Base-by-base conservation (phyloP, 2,888 invertebrate species). In the Drosophila mimetica region DNA sequence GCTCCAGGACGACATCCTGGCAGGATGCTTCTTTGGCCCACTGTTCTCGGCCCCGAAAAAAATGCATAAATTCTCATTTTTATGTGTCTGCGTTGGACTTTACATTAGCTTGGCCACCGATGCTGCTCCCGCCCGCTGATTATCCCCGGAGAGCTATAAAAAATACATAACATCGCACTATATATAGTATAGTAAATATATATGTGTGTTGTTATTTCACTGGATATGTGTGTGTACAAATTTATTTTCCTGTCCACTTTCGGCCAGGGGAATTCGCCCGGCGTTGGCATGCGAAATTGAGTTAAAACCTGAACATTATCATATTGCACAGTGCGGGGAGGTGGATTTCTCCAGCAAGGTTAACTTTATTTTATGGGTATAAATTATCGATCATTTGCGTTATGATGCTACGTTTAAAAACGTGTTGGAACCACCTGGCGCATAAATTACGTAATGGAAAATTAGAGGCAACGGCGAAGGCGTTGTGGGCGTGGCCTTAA, bases 11-110 rank as follows among this genome's bases (percentile, higher is more conserved):
- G 36, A 28, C 18, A 18, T 30, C 44, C 51, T 25, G 20, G 41
- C 53, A 55, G 69, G 47, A 55, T 39, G 50, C 52, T 65, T 73
- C 77, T 79, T 58, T 61, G 59, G 60, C 30, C n/a, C 44, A 58
- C 58, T 44, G 59, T 47, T 70, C 64, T 37, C 58, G 34, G 73
- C 71, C 66, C 57, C 73, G 65, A 61, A 75, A 77, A 75, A 80
- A 80, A 75, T 75, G 82, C 82, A 84, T 84, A 84, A 84, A 84
- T 84, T 84, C 71, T 75, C 74, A 76, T 86, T 86, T 86, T 87
- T 78, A 79, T 86, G 76, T 78, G 75, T 87, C 77, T 87, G 74
- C 50, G 75, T 69, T 72, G 86, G 81, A 78, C 86, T 81, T 79
- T 80, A 85, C 86, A 80, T 80, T 82, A 80, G 80, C 86, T 70